Evolutionary conservation across 2,797 vertebrate species (phyloP).

Genomic region (Clamator glandarius): DNA sequence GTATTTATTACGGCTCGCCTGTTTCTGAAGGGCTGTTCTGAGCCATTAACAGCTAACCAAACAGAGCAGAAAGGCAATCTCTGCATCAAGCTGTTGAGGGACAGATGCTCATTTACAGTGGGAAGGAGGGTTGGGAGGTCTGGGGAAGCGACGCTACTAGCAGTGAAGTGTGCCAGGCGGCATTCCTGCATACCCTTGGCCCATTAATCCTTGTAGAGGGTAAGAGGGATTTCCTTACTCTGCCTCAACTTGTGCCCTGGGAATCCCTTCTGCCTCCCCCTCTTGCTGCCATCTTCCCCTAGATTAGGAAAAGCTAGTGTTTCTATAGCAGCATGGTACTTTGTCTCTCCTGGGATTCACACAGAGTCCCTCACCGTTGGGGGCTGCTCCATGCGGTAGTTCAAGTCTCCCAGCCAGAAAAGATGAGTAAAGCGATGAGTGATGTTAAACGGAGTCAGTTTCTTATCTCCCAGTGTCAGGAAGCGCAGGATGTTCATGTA

Average conservation of each 20-base stretch:
- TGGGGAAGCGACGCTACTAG: background rate
- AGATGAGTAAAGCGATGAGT: slow-evolving; percentile 96
- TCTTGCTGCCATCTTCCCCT: background rate
- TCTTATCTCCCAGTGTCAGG: slow-evolving; percentile 94
- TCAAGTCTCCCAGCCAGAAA: slow-evolving; percentile 97
- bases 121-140: background rate
- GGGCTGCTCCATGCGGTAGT: slow-evolving; percentile 92
- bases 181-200: background rate
- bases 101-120: background rate
- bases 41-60: background rate
- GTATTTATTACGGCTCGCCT: background rate
- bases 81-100: background rate
- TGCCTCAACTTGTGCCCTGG: background rate
- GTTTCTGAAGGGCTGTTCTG: background rate
- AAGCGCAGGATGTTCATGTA: slow-evolving; percentile 93
- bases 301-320: background rate
- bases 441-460: slow-evolving; percentile 93
- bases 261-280: background rate
- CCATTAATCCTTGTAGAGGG: background rate
- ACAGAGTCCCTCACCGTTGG: slow-evolving; percentile 68
- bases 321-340: background rate
- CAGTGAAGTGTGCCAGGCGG: background rate
- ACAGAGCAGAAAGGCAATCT: background rate
- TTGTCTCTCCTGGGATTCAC: background rate
- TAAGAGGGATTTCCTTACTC: background rate